Base-by-base conservation (phyloP, 2,113 vertebrate genomes). In the Ploceus nigricollis region DNA sequence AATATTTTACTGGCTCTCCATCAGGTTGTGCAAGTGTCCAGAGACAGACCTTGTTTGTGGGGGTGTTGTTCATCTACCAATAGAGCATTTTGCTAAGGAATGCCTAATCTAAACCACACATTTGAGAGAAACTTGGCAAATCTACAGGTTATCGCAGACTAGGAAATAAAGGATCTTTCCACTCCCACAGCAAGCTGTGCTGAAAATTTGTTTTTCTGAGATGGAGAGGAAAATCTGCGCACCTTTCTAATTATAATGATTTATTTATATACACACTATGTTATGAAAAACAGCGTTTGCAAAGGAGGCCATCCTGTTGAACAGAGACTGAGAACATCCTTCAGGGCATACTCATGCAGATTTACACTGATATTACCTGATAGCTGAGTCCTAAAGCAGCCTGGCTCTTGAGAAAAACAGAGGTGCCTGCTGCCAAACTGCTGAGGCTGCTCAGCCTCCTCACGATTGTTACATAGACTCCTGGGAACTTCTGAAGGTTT, bases 261-360 rank as follows among this genome's bases (percentile, higher is more conserved):
- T 79, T 96, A 88, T 88, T 93, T 90, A 90, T 86, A 86, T 27
- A 78, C 64, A 48, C 20, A 51, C 10, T 37, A 48, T 21, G 17
- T 94, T 95, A 93, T 83, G 90, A 93, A 95, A 96, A 96, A 87
- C 87, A 93, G 42, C 6, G 14, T 90, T 88, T 94, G 90, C 64
- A 88, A 93, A 94, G 63, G 60, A 96, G 88, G 60, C 82, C 64
- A 66, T 91, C 87, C 79, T 92, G 87, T n/a, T 85, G 70, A 96
- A 56, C 70, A 76, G 47, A 89, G 30, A 78, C 31, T 14, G 13
- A 80, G 78, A 96, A 95, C 71, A 96, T n/a, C 90, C 95, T 85
- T 73, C 70, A 66, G 93, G 93, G 90, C 90, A 95, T 57, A 53
- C 58, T 69, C 88, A 93, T 69, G 82, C 75, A 93, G 89, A 95